Percentiles rank a stretch among this genome's conserved stretches.
These are phyloP conservation scores for Rhodeus uyekii DNA, from an alignment of 2,797 vertebrate species.

Conservation along the genomic window DNA sequence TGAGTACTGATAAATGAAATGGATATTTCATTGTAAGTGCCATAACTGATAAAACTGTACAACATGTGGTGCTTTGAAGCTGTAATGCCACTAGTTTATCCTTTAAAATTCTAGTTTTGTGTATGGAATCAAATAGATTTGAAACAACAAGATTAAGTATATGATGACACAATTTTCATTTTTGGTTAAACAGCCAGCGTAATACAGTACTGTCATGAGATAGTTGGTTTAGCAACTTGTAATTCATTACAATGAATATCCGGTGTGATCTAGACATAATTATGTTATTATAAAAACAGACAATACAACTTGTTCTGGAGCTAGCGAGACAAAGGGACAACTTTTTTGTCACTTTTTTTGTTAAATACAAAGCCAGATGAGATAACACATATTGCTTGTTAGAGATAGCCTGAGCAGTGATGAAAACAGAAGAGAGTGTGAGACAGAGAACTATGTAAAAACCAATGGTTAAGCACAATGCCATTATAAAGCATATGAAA, in stretches of 20 bases:
- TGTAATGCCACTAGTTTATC: not conserved
- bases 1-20: not conserved
- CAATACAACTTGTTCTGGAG: not conserved
- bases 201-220: not conserved
- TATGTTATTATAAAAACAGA: not conserved
- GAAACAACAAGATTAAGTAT: not conserved
- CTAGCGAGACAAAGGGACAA: not conserved
- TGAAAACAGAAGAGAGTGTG: not conserved
- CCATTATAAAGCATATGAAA: not conserved
- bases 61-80: not conserved
- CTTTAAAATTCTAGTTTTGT: too few relatives aligned
- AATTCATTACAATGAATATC: slow-evolving; percentile 7
- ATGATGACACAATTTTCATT: not conserved
- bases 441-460: not conserved
- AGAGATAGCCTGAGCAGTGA: not conserved
- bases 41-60: not conserved
- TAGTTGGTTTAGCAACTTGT: not conserved
- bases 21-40: not conserved
- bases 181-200: not conserved
- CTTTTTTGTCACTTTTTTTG: not conserved
- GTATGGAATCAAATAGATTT: not conserved
- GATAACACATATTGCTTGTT: not conserved
- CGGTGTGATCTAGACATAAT: not conserved
- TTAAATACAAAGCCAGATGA: not conserved
- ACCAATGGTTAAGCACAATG: not conserved